Evolutionary conservation across 2,113 vertebrate genomes (phyloP).

Genomic region (Nesogale talazaci): DNA sequence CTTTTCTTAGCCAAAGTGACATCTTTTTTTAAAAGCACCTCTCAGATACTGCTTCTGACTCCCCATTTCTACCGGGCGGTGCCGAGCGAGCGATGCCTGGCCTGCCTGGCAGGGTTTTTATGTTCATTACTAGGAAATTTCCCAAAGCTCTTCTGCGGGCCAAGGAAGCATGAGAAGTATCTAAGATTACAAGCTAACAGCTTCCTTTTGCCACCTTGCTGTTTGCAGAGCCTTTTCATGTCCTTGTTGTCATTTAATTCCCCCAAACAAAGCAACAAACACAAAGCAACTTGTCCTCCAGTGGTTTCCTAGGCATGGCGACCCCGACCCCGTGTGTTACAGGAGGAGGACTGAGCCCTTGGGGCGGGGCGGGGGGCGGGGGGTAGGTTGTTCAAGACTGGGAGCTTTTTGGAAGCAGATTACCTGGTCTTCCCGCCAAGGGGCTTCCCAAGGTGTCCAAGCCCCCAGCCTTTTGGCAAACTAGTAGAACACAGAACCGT

Average conservation of each 20-base stretch:
- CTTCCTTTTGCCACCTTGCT: background rate
- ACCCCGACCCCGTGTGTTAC: background rate
- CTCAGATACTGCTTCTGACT: background rate
- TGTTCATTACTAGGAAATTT: conserved; percentile 22
- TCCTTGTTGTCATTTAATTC: background rate
- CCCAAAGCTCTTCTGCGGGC: background rate
- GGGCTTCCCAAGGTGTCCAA: background rate
- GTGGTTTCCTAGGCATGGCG: background rate
- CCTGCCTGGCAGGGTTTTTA: background rate
- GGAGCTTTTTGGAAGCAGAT: background rate
- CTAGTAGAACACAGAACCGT: too few species aligned
- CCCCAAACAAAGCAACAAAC: background rate
- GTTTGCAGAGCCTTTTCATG: background rate
- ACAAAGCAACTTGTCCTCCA: background rate
- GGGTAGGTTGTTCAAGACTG: too few species aligned
- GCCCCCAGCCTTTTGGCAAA: too few species aligned
- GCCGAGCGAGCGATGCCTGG: background rate
- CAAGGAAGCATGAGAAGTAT: background rate
- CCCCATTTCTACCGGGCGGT: conserved; percentile 20
- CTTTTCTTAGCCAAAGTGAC: conserved; percentile 25
- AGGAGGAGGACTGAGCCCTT: background rate
- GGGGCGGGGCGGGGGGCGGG: too few species aligned
- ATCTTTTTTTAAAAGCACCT: conserved; percentile 27
- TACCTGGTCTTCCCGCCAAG: background rate
- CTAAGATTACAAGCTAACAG: background rate